Evolutionary conservation across 64 coral and sea anemone genomes (phyloP).

Genomic region (Trachythela sp.): DNA sequence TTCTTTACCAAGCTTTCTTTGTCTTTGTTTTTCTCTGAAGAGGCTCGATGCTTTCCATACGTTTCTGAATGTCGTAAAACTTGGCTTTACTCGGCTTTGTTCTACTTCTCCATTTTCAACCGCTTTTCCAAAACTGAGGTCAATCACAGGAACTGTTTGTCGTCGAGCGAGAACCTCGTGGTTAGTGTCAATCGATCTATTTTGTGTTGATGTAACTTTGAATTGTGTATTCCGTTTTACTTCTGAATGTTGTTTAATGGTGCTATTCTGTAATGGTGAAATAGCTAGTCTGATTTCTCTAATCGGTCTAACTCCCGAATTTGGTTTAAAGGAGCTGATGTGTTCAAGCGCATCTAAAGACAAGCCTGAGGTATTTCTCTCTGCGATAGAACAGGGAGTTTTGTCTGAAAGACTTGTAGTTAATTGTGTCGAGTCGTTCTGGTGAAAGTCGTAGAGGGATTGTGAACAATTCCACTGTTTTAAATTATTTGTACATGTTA

Average conservation of each 20-base stretch:
- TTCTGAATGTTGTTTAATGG: too few relatives aligned
- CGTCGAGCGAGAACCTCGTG: background rate
- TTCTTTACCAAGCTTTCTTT: background rate
- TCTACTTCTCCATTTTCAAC: background rate
- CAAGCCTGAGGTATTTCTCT: too few relatives aligned
- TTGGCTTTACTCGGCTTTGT: background rate
- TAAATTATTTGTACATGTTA: background rate
- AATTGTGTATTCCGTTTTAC: too few relatives aligned
- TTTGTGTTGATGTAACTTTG: too few relatives aligned
- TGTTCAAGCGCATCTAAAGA: too few relatives aligned
- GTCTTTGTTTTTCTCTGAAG: background rate
- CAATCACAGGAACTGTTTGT: background rate
- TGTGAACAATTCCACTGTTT: background rate
- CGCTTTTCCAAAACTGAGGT: background rate
- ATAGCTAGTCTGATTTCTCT: too few relatives aligned
- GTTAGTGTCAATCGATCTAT: too few relatives aligned
- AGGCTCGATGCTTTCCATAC: background rate
- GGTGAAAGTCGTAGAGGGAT: background rate
- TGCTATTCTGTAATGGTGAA: too few relatives aligned
- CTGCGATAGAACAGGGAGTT: background rate
- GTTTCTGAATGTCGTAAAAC: background rate
- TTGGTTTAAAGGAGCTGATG: too few relatives aligned
- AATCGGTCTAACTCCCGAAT: too few relatives aligned
- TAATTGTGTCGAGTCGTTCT: background rate
- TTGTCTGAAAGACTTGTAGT: background rate